Evolutionary conservation across 2,797 vertebrate species (phyloP), one percentile per base, ranked within the genome.

Genomic region (Naso thynnoides): DNA sequence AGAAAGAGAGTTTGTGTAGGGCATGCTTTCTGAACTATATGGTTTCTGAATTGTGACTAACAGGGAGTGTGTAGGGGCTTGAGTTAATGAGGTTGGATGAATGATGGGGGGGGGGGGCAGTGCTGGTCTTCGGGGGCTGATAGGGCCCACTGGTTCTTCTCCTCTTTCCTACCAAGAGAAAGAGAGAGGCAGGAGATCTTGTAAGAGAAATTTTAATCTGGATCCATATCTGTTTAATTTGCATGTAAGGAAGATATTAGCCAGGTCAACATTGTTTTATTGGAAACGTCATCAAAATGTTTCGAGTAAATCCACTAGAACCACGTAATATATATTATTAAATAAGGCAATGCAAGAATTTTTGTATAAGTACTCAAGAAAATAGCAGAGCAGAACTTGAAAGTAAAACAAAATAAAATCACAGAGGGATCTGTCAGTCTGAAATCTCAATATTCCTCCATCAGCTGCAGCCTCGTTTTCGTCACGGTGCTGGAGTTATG

Each of bases 31-130:
- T 84, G 70, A 73, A 83, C 86, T 86, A 65, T 81, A 89, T 83
- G 91, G 89, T 91, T 90, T 91, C 87, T 92, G 92, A 92, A 76
- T 91, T 91, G 91, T 93, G 88, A 90, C 89, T 92, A 91, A 93
- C 90, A 87, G 78, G 56, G 82, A 89, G 73, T 73, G 87, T 82
- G 81, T 79, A 84, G 83, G 78, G 72, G 85, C 84, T 84, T 14
- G 44, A 89, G 89, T 86, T 92, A 90, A 91, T 91, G 86, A 87
- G 91, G 80, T 84, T 87, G 82, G 77, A 76, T 86, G 79, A 86
- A 79, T 76, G 53, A 81, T 85, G 66, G n/a, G 33, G 33, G 9
- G 74, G 76, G 65, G 81, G 69, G 56, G 50, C 24, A 16, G 47
- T 6, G 45, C 61, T 73, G 81, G 86, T 90, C 88, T 89, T 86